Percentiles rank a stretch among this genome's conserved stretches.
phyloP scores from a whole-genome alignment of 2,888 invertebrate species.

The Meteorus colon region DNA sequence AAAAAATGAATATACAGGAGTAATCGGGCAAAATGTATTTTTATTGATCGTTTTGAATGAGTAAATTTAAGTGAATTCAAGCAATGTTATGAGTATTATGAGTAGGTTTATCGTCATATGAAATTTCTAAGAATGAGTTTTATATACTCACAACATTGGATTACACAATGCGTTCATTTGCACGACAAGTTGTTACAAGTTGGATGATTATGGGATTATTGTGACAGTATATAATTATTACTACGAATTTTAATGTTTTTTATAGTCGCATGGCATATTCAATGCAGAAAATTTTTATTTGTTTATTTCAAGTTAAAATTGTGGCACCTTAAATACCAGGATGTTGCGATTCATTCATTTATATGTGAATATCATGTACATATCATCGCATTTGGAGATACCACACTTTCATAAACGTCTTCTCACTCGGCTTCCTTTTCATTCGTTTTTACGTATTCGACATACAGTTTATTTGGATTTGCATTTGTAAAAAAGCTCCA shows the following conservation, averaged over 20 bases:
- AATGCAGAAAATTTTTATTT: constrained; percentile 20
- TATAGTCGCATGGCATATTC: constrained; percentile 1
- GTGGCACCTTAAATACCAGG: background rate
- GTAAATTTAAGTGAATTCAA: constrained; percentile 72
- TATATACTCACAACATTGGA: constrained; percentile 72
- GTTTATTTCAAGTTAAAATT: background rate
- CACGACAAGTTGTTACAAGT: constrained; percentile 73
- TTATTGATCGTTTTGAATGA: constrained; percentile 62
- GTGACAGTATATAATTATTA: constrained; percentile 42
- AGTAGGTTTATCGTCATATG: constrained; percentile 71
- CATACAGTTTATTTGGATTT: background rate
- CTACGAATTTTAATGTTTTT: constrained; percentile 34
- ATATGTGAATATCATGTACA: background rate
- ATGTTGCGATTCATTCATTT: background rate
- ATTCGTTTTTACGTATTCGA: background rate
- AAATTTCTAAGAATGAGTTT: constrained; percentile 72
- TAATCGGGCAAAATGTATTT: constrained; percentile 72
- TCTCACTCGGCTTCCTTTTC: background rate
- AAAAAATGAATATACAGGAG: constrained; percentile 6
- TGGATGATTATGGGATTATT: constrained; percentile 46
- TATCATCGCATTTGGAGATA: background rate
- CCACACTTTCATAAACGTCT: background rate
- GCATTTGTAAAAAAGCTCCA: background rate
- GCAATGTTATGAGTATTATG: constrained; percentile 73
- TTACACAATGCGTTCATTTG: constrained; percentile 69